Conservation (phyloP, 2,888 invertebrate genomes). For the Lottia gigantea region DNA sequence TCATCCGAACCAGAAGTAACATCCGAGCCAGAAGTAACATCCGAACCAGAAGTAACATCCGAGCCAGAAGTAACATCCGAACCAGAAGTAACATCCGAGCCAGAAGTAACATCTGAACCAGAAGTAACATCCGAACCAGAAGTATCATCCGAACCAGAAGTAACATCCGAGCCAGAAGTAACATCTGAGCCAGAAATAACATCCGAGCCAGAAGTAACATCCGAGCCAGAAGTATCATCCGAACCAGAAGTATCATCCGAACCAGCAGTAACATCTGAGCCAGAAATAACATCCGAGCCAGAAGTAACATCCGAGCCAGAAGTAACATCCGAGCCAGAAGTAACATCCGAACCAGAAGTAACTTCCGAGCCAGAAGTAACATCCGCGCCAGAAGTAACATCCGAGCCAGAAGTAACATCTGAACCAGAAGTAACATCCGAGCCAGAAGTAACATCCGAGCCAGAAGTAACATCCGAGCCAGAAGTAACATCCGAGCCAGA, state of each 20-base stretch:
- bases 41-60: slow-evolving; percentile 23
- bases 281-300: slow-evolving; percentile 15
- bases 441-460: slow-evolving; percentile 25
- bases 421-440: slow-evolving; percentile 22
- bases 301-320: slow-evolving; percentile 14
- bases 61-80: slow-evolving; percentile 17
- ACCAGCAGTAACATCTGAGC: slow-evolving; percentile 12
- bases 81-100: slow-evolving; percentile 19
- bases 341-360: slow-evolving; percentile 16
- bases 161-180: slow-evolving; percentile 15
- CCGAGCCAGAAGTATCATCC: slow-evolving; percentile 14
- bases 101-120: slow-evolving; percentile 20
- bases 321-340: slow-evolving; percentile 13
- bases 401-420: slow-evolving; percentile 11
- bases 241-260: slow-evolving; percentile 17
- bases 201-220: slow-evolving; percentile 12
- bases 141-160: slow-evolving; percentile 12
- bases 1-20: slow-evolving; percentile 15
- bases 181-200: slow-evolving; percentile 19
- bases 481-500: slow-evolving; percentile 26
- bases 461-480: slow-evolving; percentile 21
- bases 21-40: slow-evolving; percentile 12
- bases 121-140: slow-evolving; percentile 15
- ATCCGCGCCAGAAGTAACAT: slow-evolving; percentile 16
- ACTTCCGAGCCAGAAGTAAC: slow-evolving; percentile 19